Evolutionary conservation across 1,140 invertebrate genomes (phyloP), one percentile per base, ranked within the genome.

Genomic region (Drosophila miranda): DNA sequence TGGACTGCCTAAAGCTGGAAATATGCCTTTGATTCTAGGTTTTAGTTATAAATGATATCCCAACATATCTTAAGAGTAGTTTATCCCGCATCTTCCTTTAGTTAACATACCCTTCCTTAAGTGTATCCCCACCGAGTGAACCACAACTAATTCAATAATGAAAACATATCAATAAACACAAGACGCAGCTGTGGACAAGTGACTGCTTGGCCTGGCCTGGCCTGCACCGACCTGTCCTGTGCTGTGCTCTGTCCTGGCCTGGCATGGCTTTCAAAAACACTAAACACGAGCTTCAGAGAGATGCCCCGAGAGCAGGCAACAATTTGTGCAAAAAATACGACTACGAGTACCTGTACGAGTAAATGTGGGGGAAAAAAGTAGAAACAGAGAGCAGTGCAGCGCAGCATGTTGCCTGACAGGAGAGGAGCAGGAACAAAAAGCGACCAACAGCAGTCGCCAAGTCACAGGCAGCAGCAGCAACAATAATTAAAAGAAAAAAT

Each of bases 101-200:
- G 34, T 13, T 13, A 11, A 2, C 34, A 38, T 38, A 13, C 34
- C 50, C 11, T n/a, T 2, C 5, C 13, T 3, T 41, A 34, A 14
- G 57, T 51, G 46, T 63, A 28, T 45, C 6, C 14, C 48, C 51
- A 46, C 48, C 13, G 23, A 26, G 43, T 54, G 50, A 51, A 42
- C 34, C 43, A 55, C 69, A 86, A 81, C 81, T 70, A 84, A 84
- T 86, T 81, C 77, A 84, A 84, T 84, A 84, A 84, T 84, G 81
- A 84, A 84, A 84, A 84, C 81, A 84, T 84, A 84, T 84, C 81
- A 87, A 84, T 84, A 84, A 84, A 64, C 82, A 77, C 80, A 84
- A 69, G 46, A 58, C 52, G 67, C 73, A 58, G 59, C 45, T 60
- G 75, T 56, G 67, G 78, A 70, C 80, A 72, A 66, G 67, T 84